Base-by-base conservation (phyloP, 1,140 invertebrate species). In the Leptinotarsa texana region DNA sequence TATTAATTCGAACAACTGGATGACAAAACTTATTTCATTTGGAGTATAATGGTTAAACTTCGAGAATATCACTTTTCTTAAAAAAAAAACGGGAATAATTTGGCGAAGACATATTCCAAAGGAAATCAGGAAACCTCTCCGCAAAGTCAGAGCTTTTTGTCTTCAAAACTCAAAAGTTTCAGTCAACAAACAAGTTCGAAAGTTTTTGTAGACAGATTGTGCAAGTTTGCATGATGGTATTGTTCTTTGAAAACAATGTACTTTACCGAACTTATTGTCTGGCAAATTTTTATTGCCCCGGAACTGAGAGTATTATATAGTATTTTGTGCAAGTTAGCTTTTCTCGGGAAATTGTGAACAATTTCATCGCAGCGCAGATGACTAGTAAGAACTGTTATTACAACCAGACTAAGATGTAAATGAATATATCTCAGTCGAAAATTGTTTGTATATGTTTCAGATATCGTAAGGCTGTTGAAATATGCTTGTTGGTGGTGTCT, bases 191-290 rank as follows among this genome's bases (percentile, higher is more conserved):
- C 76, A 77, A 79, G 65, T 74, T 78, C 18, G 72, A 69, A 79
- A 78, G 78, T 79, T 79, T 79, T 79, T 75, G 76, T 69, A 79
- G 78, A 79, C 78, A 79, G 78, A 79, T 79, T 77, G 78, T 75
- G 75, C 74, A 77, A 79, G 78, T 79, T 79, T 79, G 74, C 78
- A 74, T 77, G 78, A 79, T 75, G 78, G 76, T 74, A 79, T 79
- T 79, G 78, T 79, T 79, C 76, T 74, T 79, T 62, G 78, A 77
- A 77, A 77, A 77, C 76, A 77, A 77, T 79, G 76, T 79, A 79
- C 78, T 75, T 79, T 75, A 48, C 74, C 18, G 42, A 75, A 77
- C 71, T 77, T 77, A 77, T 77, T 79, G 78, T 79, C 76, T 79
- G 76, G 76, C 72, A 79, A 79, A 79, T 79, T 79, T 79, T 79